A percentile compares a stretch with the other conserved stretches of the same genome.
These are phyloP conservation scores for Paedocypris sp. DNA, from an alignment of 2,113 vertebrate genomes.

Conservation along the genomic window DNA sequence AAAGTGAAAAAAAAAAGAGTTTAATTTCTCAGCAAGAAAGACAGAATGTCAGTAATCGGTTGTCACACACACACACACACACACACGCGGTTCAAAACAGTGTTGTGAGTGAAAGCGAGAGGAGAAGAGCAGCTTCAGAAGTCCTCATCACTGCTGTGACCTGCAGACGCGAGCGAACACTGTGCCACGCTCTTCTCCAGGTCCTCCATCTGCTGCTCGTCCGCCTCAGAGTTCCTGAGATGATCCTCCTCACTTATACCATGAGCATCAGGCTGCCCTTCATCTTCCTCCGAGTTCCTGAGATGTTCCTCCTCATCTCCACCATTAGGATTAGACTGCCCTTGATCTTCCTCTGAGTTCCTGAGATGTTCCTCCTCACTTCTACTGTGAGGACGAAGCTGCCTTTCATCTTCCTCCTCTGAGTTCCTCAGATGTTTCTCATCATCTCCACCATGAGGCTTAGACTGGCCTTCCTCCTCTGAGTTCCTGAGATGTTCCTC, in stretches of 20 bases:
- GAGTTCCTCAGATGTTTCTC: slow-evolving; percentile 13
- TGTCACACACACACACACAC: too few species aligned
- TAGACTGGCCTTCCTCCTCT: too few species aligned
- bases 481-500: too few species aligned
- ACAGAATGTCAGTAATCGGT: neutral
- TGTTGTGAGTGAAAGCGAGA: too few species aligned
- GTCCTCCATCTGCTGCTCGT: slow-evolving; percentile 43
- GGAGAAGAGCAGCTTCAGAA: slow-evolving; percentile 36
- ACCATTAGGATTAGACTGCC: too few species aligned
- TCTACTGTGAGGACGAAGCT: too few species aligned
- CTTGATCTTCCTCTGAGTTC: slow-evolving; percentile 1
- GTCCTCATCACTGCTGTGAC: slow-evolving; percentile 49
- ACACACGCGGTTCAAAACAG: too few species aligned
- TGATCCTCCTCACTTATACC: too few species aligned
- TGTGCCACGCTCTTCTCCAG: slow-evolving; percentile 46
- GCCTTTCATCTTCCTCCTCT: slow-evolving; percentile 7
- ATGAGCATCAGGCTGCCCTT: too few species aligned
- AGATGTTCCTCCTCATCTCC: slow-evolving; percentile 20
- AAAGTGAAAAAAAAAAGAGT: neutral
- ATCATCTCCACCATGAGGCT: too few species aligned
- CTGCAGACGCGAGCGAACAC: slow-evolving; percentile 43
- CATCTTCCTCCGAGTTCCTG: slow-evolving; percentile 1
- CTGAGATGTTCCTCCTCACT: slow-evolving; percentile 18
- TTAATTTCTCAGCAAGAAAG: neutral
- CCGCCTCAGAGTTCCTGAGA: slow-evolving; percentile 10